These are phyloP conservation scores for Melanotaenia nigrans DNA, from an alignment of 2,797 vertebrate species.

Conservation along the genomic window DNA sequence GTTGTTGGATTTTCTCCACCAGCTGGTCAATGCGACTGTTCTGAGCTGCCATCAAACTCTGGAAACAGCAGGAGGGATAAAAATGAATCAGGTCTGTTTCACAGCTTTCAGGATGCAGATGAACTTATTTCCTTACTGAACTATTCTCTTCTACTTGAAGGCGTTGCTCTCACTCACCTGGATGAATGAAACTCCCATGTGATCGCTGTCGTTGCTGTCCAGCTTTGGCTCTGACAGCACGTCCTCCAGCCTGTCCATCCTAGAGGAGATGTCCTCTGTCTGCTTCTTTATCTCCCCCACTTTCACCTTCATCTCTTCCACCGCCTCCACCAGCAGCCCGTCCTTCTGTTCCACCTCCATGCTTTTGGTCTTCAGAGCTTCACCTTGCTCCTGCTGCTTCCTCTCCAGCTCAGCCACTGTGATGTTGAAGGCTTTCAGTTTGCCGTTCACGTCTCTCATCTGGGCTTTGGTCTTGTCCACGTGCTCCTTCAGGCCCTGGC, in stretches of 20 bases:
- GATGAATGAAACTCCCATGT: constrained; percentile 73
- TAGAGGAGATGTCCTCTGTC: constrained; percentile 69
- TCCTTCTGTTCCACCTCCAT: constrained; percentile 62
- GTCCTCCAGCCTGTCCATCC: constrained; percentile 83
- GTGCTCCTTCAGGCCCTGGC: constrained; percentile 93
- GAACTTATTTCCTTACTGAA: neutral
- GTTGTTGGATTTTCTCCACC: constrained; percentile 90
- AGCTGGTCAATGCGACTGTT: constrained; percentile 88
- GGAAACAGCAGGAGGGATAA: neutral
- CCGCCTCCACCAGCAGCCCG: constrained; percentile 60
- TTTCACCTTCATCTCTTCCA: constrained; percentile 69
- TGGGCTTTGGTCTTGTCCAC: constrained; percentile 89
- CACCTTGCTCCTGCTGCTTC: constrained; percentile 60
- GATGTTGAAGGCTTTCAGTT: constrained; percentile 83
- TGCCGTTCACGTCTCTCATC: constrained; percentile 84
- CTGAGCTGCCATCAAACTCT: constrained; percentile 89
- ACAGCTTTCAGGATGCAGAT: neutral
- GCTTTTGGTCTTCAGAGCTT: constrained; percentile 58
- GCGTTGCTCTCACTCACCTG: constrained; percentile 80
- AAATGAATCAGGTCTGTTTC: constrained; percentile 6
- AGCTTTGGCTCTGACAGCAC: constrained; percentile 64
- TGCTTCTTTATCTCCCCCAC: constrained; percentile 77
- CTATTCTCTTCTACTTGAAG: neutral
- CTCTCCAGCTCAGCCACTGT: constrained; percentile 79
- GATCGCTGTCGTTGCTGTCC: constrained; percentile 69